Percentiles rank a stretch among this genome's conserved stretches.
Conservation (phyloP, 2,797 vertebrate genomes). For the Clarias fuscus region DNA sequence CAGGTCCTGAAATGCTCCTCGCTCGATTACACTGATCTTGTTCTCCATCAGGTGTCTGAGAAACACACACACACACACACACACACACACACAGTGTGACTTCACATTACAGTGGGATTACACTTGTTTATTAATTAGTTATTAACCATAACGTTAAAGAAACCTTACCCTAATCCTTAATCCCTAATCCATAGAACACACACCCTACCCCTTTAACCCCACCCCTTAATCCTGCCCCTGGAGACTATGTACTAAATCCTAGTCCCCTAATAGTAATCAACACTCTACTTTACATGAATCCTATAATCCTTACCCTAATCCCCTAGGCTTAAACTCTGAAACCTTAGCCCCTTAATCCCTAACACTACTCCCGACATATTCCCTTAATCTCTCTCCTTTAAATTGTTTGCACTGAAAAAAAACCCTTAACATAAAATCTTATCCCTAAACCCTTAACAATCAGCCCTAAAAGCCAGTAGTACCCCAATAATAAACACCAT, state of each 20-base stretch:
- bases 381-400: background rate
- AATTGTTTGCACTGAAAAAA: background rate
- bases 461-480: background rate
- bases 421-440: background rate
- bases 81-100: background rate
- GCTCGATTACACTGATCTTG: slow-evolving; percentile 92
- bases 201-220: no score
- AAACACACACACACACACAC: slow-evolving; percentile 56
- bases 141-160: background rate
- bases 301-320: background rate
- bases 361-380: background rate
- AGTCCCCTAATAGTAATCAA: background rate
- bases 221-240: no score
- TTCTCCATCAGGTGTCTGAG: slow-evolving; percentile 96
- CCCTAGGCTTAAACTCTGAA: background rate
- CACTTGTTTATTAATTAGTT: background rate
- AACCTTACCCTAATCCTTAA: background rate
- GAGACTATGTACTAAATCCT: no score
- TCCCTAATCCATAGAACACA: background rate
- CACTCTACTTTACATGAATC: background rate
- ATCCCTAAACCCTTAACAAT: background rate
- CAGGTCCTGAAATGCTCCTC: slow-evolving; percentile 96
- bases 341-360: background rate
- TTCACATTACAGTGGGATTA: background rate
- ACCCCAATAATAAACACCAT: background rate